Evolutionary conservation across 2,888 invertebrate genomes (phyloP).

Genomic region (Malthinus flaveolus): DNA sequence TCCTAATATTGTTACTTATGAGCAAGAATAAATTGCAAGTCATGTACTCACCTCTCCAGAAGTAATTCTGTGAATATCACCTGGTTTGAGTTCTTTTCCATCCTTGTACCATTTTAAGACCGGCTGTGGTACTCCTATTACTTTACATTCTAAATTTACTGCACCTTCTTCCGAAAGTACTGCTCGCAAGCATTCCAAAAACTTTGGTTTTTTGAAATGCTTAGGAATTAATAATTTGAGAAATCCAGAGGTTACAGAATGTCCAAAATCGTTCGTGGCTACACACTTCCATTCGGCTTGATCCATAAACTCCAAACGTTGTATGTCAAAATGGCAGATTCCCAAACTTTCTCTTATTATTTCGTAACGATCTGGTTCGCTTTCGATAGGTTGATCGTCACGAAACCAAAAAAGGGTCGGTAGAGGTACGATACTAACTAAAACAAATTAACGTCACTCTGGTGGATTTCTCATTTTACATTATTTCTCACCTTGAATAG

Average conservation of each 20-base stretch:
- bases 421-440: constrained; percentile 78
- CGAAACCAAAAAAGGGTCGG: constrained; percentile 86
- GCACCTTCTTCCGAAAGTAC: constrained; percentile 87
- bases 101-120: constrained; percentile 92
- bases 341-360: constrained; percentile 71
- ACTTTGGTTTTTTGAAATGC: constrained; percentile 86
- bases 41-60: constrained; percentile 66
- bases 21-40: constrained; percentile 6
- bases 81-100: constrained; percentile 84
- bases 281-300: constrained; percentile 94
- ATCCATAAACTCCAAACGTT: constrained; percentile 76
- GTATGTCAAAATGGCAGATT: constrained; percentile 72
- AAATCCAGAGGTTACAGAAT: constrained; percentile 85
- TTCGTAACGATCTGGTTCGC: constrained; percentile 66
- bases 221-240: constrained; percentile 82
- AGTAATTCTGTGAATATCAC: constrained; percentile 88
- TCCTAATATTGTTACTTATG: constrained; percentile 54
- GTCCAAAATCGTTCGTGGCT: constrained; percentile 86
- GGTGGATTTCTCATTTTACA: background rate
- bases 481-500: constrained; percentile 68
- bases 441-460: constrained; percentile 29
- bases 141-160: constrained; percentile 90
- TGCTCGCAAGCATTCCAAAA: constrained; percentile 82
- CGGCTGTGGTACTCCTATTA: constrained; percentile 89
- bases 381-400: constrained; percentile 79